Evolutionary conservation across 64 coral and sea anemone species (phyloP).

Genomic region (Pocillopora verrucosa): DNA sequence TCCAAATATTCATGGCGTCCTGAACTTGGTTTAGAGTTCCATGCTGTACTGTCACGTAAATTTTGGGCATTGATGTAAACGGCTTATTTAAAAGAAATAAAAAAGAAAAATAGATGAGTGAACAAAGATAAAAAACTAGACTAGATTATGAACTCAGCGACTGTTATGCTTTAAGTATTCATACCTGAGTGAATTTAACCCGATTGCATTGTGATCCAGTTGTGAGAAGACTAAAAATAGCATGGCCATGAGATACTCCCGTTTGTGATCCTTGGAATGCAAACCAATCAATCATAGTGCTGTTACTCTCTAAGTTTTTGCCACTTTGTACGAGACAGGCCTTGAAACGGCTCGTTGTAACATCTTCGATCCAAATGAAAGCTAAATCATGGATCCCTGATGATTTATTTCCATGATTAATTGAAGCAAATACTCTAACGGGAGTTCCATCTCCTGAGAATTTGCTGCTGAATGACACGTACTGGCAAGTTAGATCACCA

Average conservation of each 20-base stretch:
- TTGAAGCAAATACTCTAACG: not conserved
- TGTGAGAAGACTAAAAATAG: not conserved
- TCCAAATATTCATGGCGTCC: no score
- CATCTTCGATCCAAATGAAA: slow-evolving; percentile 8
- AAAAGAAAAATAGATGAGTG: no score
- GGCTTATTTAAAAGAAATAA: no score
- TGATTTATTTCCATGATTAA: not conserved
- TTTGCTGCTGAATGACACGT: slow-evolving; percentile 1
- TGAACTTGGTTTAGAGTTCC: no score
- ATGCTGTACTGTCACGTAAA: no score
- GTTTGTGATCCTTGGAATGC: not conserved
- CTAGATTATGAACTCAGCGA: no score
- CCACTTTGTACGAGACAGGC: not conserved
- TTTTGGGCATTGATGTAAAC: no score
- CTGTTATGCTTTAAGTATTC: no score
- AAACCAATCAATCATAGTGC: slow-evolving; percentile 8
- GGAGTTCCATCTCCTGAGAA: not conserved
- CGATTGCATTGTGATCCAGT: not conserved
- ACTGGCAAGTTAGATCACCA: not conserved
- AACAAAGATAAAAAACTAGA: no score
- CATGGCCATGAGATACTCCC: not conserved
- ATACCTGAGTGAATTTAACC: not conserved
- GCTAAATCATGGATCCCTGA: not conserved
- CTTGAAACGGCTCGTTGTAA: not conserved
- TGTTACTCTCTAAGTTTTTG: not conserved